Evolutionary conservation across 2,797 vertebrate species (phyloP), one percentile per base, ranked within the genome.

Genomic region (Novumbra hubbsi): DNA sequence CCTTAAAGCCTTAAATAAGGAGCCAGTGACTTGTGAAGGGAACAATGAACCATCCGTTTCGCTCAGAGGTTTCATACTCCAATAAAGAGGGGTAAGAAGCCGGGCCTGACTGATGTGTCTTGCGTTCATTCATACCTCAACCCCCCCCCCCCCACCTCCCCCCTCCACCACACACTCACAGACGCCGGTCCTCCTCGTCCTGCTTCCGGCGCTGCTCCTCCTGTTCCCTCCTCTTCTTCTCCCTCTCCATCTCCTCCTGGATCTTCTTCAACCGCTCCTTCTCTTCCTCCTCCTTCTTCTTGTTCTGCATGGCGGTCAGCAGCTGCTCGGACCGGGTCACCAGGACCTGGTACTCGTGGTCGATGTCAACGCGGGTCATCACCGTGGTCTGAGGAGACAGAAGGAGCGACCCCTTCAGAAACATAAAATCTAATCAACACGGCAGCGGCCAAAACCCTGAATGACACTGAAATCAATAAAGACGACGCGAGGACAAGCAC

Each of bases 211-310:
- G 90, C 16, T 77, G 82, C 60, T 98, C 96, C 28, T 98, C 96
- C 76, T 96, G 94, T 76, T 97, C 95, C 24, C 92, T 94, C 77
- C 96, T 94, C 87, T 88, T 94, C 80, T 79, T 94, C 87, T 99
- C 98, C 60, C 85, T 91, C 80, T 97, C 96, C 98, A 99, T 99
- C 87, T 99, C 97, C 79, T 97, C 96, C 85, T 98, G 95, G 85
- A 99, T 98, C 57, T 87, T 94, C 0, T 88, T 91, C 49, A 99
- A 91, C 14, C 97, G 90, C 89, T 97, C 96, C 0, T 95, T 90
- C 88, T 99, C 97, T 76, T 99, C 97, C 78, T 99, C 95, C 84
- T 99, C 94, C 84, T 99, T 96, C 68, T 96, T 98, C 85, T 95
- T 96, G 83, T 95, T 96, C 91, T 98, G 97, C 86, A 99, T 86